Percentiles rank a stretch among this genome's conserved stretches.
Conservation (phyloP, 2,888 invertebrate genomes). For the Parasteatoda lunata region DNA sequence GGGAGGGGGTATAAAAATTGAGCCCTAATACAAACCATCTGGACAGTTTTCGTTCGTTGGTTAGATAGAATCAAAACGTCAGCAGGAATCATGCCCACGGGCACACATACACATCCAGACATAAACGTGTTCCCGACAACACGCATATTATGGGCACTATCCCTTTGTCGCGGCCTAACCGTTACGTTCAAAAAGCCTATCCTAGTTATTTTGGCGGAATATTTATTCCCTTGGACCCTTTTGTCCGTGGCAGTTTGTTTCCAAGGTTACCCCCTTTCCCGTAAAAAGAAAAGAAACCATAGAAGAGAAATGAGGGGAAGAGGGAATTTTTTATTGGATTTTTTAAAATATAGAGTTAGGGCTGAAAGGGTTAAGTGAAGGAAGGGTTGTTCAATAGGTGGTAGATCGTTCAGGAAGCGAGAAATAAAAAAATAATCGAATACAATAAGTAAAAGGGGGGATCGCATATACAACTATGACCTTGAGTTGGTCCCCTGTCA, state of each 20-base stretch:
- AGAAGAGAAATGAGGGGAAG: conserved; percentile 44
- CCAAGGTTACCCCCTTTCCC: conserved; percentile 60
- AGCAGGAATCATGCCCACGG: conserved; percentile 66
- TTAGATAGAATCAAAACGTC: conserved; percentile 64
- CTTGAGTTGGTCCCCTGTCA: conserved; percentile 59
- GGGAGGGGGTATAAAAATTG: conserved; percentile 5
- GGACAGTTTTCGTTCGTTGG: conserved; percentile 65
- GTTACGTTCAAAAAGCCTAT: conserved; percentile 65
- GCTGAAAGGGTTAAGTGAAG: conserved; percentile 68
- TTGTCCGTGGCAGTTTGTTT: conserved; percentile 59
- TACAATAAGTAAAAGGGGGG: conserved; percentile 54
- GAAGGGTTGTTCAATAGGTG: conserved; percentile 64
- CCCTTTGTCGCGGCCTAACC: conserved; percentile 64
- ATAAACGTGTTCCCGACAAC: conserved; percentile 51
- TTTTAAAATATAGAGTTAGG: conserved; percentile 53
- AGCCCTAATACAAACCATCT: conserved; percentile 63
- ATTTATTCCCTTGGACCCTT: conserved; percentile 65
- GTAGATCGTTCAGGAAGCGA: conserved; percentile 64
- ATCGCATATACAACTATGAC: conserved; percentile 57
- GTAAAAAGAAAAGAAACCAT: conserved; percentile 48
- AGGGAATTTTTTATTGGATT: conserved; percentile 32
- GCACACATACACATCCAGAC: conserved; percentile 51
- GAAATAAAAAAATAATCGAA: conserved; percentile 53
- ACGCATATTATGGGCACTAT: conserved; percentile 60
- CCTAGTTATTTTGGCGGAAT: conserved; percentile 62